Evolutionary conservation across 2,113 vertebrate species (phyloP).

Genomic region (Laterallus jamaicensis): DNA sequence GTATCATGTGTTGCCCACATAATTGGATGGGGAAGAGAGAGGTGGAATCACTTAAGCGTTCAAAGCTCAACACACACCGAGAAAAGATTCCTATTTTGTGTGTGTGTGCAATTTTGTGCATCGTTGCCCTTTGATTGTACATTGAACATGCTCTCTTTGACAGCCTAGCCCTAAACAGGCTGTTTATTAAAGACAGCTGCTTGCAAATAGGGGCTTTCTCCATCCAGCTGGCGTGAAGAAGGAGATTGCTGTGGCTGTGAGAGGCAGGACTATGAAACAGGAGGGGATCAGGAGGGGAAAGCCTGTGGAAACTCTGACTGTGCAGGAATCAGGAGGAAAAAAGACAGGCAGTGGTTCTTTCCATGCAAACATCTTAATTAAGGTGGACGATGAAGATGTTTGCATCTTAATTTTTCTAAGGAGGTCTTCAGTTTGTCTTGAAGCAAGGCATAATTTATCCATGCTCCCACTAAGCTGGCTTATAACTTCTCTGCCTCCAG

Average conservation of each 20-base stretch:
- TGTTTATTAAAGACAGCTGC: slow-evolving; percentile 29
- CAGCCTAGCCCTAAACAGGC: slow-evolving; percentile 41
- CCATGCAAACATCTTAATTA: slow-evolving; percentile 65
- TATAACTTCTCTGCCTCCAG: neutral
- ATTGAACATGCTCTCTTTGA: slow-evolving; percentile 46
- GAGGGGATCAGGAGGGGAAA: neutral
- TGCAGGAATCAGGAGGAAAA: neutral
- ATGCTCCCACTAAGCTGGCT: neutral
- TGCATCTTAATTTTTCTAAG: slow-evolving; percentile 56
- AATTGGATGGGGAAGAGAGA: slow-evolving; percentile 49
- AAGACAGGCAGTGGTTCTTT: neutral
- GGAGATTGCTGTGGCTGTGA: neutral
- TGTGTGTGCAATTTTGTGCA: slow-evolving; percentile 62
- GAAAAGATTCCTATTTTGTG: slow-evolving; percentile 42
- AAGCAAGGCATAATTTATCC: neutral
- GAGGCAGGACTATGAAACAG: neutral
- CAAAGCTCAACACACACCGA: slow-evolving; percentile 14
- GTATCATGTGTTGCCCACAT: neutral
- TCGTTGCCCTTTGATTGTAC: slow-evolving; percentile 51
- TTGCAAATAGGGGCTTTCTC: neutral
- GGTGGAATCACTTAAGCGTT: slow-evolving; percentile 57
- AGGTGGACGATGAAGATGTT: slow-evolving; percentile 21
- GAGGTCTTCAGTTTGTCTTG: slow-evolving; percentile 27
- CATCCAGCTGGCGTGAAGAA: neutral
- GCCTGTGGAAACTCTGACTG: neutral